Evolutionary conservation across 2,797 vertebrate genomes (phyloP), one percentile per base, ranked within the genome.

Genomic region (Nothura maculosa): DNA sequence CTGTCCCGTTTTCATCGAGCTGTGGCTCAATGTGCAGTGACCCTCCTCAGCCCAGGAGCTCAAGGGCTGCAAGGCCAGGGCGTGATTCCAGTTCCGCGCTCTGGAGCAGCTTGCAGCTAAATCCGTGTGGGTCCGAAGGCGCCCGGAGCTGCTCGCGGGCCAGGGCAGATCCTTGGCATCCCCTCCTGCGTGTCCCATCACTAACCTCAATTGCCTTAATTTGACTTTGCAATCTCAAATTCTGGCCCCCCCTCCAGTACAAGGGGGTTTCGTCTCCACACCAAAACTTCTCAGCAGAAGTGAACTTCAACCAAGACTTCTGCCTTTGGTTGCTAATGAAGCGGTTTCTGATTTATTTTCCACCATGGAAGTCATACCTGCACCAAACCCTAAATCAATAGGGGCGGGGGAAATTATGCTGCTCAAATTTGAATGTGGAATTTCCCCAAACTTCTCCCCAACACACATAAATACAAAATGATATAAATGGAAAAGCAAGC

Each of bases 181-280:
- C 91, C 54, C 18, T 48, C 36, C 77, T 62, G 74, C 30, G 22
- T 66, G 78, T 52, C 55, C 92, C 6, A 0, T 95, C 94, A 95
- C 94, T 96, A 95, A 94, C 93, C 95, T 90, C 72, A 93, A 94
- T 95, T 92, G 88, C 66, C 82, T 96, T 96, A 94, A 96, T 96
- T 96, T 93, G 96, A 91, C 81, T 86, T 62, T 40, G 40, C 12
- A 40, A 40, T 40, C 40, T 40, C 40, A 14, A 40, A 40, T 40
- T 40, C 40, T n/a, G n/a, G n/a, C n/a, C n/a, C n/a, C n/a, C n/a
- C n/a, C n/a, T 54, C 92, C 32, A 12, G 0, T 10, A 4, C 8
- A 20, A 0, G 1, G 50, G 10, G 72, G 70, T 21, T 45, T 30
- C 66, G 15, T 16, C 58, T 38, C 58, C 40, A 8, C 45, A 73